Evolutionary conservation across 2,797 vertebrate genomes (phyloP).

Genomic region (Miichthys miiuy): DNA sequence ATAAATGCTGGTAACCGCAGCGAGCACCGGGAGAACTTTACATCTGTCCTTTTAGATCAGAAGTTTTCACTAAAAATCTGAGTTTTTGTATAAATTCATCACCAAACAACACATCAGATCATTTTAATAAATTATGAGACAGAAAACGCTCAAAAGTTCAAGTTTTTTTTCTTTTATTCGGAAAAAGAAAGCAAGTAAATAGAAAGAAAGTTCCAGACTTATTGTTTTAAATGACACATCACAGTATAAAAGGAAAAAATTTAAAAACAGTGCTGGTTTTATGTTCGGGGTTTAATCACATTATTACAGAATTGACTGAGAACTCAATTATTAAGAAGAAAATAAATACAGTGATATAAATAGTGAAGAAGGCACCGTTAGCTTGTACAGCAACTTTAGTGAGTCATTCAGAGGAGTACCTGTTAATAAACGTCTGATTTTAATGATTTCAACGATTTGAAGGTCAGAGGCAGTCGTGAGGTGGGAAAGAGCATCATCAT

Average conservation of each 20-base stretch:
- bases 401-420: too few species aligned
- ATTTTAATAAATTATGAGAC: background rate
- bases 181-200: background rate
- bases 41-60: background rate
- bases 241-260: background rate
- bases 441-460: background rate
- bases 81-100: background rate
- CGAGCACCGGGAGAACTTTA: too few species aligned
- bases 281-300: background rate
- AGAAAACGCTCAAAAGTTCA: background rate
- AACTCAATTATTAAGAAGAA: background rate
- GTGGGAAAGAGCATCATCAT: constrained; percentile 17
- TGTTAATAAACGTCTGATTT: too few species aligned
- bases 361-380: too few species aligned
- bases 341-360: background rate
- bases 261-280: too few species aligned
- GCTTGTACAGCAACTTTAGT: too few species aligned
- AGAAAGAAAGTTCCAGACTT: background rate
- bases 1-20: too few species aligned
- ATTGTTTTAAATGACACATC: background rate
- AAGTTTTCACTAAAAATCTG: too few species aligned
- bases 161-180: too few species aligned
- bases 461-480: background rate
- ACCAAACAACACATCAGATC: background rate
- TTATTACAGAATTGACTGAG: background rate